These are phyloP conservation scores for Agyllia agylla DNA, from an alignment of 2,888 invertebrate genomes.

Conservation along the genomic window DNA sequence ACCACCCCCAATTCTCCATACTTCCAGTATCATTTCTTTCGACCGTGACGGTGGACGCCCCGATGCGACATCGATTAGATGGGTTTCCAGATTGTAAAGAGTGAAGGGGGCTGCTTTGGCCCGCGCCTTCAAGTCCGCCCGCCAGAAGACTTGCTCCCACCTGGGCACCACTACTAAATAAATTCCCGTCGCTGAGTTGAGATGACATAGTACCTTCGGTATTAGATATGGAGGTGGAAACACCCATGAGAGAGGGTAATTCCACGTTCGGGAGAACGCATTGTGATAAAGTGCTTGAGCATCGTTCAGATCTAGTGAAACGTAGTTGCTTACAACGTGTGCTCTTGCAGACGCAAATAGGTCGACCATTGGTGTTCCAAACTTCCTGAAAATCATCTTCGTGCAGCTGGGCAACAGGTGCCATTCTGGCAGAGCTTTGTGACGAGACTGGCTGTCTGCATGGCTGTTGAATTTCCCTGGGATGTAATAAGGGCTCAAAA, in stretches of 20 bases:
- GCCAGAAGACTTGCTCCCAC: too few relatives aligned
- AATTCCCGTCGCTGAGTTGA: not conserved
- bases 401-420: not conserved
- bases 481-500: not conserved
- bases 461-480: not conserved
- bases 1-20: not conserved
- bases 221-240: not conserved
- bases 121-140: too few relatives aligned
- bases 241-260: not conserved
- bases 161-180: too few relatives aligned
- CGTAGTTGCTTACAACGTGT: constrained; percentile 27
- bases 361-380: too few relatives aligned
- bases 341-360: too few relatives aligned
- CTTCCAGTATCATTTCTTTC: not conserved
- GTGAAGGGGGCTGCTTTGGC: too few relatives aligned
- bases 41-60: too few relatives aligned
- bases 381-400: not conserved
- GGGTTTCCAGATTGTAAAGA: too few relatives aligned
- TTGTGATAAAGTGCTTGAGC: constrained; percentile 27
- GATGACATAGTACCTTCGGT: not conserved
- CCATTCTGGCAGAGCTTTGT: not conserved
- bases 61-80: too few relatives aligned
- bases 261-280: constrained; percentile 43
- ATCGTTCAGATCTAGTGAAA: constrained; percentile 30
- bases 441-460: not conserved